Base-by-base conservation (phyloP, 30 jellyfish, hydroid and myxozoan species). In the Cassiopea andromeda region DNA sequence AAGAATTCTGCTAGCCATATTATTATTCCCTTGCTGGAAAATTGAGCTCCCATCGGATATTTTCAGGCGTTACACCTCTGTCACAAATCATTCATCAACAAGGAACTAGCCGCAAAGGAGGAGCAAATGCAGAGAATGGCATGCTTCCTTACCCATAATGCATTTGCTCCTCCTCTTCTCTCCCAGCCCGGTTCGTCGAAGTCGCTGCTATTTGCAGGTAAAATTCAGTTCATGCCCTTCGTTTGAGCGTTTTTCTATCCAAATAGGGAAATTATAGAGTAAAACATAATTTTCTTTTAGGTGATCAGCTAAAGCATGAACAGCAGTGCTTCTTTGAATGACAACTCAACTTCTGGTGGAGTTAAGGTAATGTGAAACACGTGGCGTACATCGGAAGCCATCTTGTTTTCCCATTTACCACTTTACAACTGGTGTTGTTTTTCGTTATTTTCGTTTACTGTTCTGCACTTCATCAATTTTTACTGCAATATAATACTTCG, bases 341-440 rank as follows among this genome's bases (percentile, higher is more conserved):
- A 87, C 73, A 87, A 66, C 82, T 78, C 94, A 87, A 72, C 90
- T 87, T 87, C 94, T n/a, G 69, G 78, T 70, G 94, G 94, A 79
- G 94, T 87, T 48, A 87, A 87, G 90, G 94, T 87, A 38, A 77
- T 86, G 64, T 77, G 73, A 54, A 69, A 79, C 94, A 78, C 86
- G 94, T 86, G 94, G 89, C 49, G 17, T 44, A 44, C 69, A 7
- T 43, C 66, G 1, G 64, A 48, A 27, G 6, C 67, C 60, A 76
- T 18, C 17, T 38, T 59, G 85, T 44, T 48, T 59, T 18, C 70
- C 60, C 72, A 2, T 1, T 48, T 76, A 17, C 85, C 43, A 44
- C 70, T 75, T 2, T 50, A 50, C 9, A 9, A 50, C 9, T 50
- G 9, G 8, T 50, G 8, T 50, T 5, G 64, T 50, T 2, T 50